Conservation (phyloP, 2,888 invertebrate genomes). For the Agapostemon virescens region DNA sequence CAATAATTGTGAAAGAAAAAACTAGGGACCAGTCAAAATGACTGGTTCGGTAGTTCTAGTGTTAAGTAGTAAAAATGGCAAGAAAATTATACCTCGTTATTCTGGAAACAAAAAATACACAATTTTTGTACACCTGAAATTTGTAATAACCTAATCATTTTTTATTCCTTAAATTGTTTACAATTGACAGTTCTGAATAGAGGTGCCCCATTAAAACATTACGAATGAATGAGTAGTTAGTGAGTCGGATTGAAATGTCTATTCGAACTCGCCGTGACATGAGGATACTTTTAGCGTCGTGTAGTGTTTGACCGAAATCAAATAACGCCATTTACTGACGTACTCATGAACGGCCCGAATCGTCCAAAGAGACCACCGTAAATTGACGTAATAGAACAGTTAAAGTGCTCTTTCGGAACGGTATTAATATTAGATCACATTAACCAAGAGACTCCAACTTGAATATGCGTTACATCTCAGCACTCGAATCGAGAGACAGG, state of each 20-base stretch:
- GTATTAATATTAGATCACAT: background rate
- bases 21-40: too few relatives aligned
- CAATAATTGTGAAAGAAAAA: too few relatives aligned
- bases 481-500: background rate
- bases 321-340: conserved; percentile 19
- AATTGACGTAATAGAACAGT: background rate
- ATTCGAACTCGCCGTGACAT: background rate
- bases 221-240: background rate
- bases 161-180: background rate
- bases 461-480: background rate
- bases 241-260: conserved; percentile 22
- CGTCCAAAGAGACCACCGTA: background rate
- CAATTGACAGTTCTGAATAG: conserved; percentile 6
- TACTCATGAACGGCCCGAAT: background rate
- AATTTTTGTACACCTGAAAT: too few relatives aligned
- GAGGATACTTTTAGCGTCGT: background rate
- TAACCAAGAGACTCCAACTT: background rate
- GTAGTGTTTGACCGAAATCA: background rate
- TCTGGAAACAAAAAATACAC: too few relatives aligned
- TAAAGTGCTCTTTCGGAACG: background rate
- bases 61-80: too few relatives aligned
- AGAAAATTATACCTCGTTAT: too few relatives aligned
- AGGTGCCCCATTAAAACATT: conserved; percentile 1
- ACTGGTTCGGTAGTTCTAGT: too few relatives aligned
- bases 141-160: too few relatives aligned